Base-by-base conservation (phyloP, 2,888 invertebrate species). In the Drosophila nr. perissopoda region DNA sequence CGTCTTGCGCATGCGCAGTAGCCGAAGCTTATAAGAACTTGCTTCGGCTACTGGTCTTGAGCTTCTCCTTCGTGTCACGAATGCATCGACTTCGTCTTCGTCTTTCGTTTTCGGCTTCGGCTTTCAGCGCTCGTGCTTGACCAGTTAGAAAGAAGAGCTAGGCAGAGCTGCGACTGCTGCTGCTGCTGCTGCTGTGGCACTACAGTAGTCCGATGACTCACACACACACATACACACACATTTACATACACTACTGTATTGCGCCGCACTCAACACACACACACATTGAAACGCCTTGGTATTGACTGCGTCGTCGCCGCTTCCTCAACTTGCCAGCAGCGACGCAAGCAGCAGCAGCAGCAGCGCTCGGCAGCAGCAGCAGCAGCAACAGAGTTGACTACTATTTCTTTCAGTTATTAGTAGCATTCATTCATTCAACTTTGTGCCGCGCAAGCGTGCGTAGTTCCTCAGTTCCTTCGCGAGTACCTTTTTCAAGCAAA, bases 1-100 rank as follows among this genome's bases (percentile, higher is more conserved):
- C 70, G 87, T 80, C 82, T 87, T 87, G 85, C 89, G 89, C 89
- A 87, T 77, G 76, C 88, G 90, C 86, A 88, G 90, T 82, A 80
- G 78, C 79, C 80, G 80, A 83, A 83, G 84, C 73, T 79, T 76
- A 77, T 75, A 69, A 83, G 83, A 85, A 87, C 83, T 80, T 78
- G 76, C 91, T 90, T 91, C 91, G 90, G 92, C 92, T 93, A 91
- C 92, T 85, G 92, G 92, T 90, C 90, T 93, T 92, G 90, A 91
- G 92, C 92, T 81, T 91, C 92, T 92, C 91, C 92, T 91, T 89
- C 89, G 89, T 78, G 72, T 73, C 73, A 61, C 78, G 73, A 78
- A 65, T 65, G 72, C 69, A 51, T 60, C 42, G 42, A 31, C 76
- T 78, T 78, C 76, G 83, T 67, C 77, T 77, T 65, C 67, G 80